Evolutionary conservation across 2,888 invertebrate species (phyloP).

Genomic region (Caenorhabditis imperialis): DNA sequence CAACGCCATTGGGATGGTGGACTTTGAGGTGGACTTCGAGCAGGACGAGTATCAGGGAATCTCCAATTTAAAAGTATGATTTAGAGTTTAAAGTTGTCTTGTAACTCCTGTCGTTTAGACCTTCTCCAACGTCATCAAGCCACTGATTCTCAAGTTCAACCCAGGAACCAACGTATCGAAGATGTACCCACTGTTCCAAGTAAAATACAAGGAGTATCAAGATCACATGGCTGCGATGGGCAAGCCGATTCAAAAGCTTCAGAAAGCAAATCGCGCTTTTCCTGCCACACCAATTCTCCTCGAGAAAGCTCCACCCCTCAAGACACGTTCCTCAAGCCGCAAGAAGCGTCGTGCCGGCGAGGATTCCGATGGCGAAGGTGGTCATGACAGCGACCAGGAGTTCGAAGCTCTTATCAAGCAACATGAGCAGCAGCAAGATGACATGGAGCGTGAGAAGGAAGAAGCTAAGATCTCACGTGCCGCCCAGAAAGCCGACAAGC

Average conservation of each 20-base stretch:
- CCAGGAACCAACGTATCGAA: conserved; percentile 88
- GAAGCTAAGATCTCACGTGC: conserved; percentile 69
- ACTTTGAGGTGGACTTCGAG: conserved; percentile 67
- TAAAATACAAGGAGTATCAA: conserved; percentile 96
- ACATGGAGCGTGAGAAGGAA: conserved; percentile 71
- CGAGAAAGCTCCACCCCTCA: conserved; percentile 64
- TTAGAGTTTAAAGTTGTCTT: neutral
- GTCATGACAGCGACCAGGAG: conserved; percentile 93
- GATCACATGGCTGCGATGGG: conserved; percentile 39
- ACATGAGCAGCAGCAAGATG: conserved; percentile 79
- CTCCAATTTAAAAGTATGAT: conserved; percentile 65
- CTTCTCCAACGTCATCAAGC: conserved; percentile 66
- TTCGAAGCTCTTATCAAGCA: conserved; percentile 92
- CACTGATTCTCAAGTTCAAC: conserved; percentile 66
- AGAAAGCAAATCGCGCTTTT: neutral
- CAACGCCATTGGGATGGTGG: conserved; percentile 61
- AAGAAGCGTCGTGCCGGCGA: conserved; percentile 55
- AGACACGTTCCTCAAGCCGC: conserved; percentile 67
- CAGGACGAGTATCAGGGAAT: conserved; percentile 70
- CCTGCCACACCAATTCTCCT: conserved; percentile 13
- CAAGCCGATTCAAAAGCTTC: neutral
- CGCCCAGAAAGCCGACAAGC: conserved; percentile 40
- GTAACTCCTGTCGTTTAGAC: conserved; percentile 36
- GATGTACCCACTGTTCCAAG: conserved; percentile 94
- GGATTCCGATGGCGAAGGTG: conserved; percentile 70